phyloP scores from a whole-genome alignment of 35 echinoderm and acorn worm species.

The Apostichopus parvimensis region DNA sequence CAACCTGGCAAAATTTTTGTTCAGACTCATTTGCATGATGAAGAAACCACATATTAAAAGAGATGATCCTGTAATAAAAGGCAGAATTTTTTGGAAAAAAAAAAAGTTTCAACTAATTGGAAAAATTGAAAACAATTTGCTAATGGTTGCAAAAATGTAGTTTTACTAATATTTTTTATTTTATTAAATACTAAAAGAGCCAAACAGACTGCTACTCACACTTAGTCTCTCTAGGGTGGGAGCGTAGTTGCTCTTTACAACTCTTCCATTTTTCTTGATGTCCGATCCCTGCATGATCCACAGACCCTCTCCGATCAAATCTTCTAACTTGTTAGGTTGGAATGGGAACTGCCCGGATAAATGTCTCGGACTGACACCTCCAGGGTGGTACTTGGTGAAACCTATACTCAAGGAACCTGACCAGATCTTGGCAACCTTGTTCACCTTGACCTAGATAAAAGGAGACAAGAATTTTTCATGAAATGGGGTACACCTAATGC shows the following conservation, averaged over 20 bases:
- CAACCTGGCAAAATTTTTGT: no score
- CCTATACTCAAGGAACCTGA: conserved; percentile 92
- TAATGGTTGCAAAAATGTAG: no score
- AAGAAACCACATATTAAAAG: no score
- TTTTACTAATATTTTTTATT: no score
- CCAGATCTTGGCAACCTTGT: conserved; percentile 76
- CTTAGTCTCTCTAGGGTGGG: conserved; percentile 87
- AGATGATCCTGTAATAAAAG: no score
- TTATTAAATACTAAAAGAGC: no score
- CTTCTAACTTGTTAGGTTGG: conserved; percentile 61
- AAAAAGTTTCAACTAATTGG: no score
- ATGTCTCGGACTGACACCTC: conserved; percentile 47
- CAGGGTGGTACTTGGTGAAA: conserved; percentile 83
- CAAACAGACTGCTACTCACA: conserved; percentile 54
- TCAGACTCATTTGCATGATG: no score
- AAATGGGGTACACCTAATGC: not conserved
- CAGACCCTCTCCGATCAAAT: conserved; percentile 44
- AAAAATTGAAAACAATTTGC: no score
- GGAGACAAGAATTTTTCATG: not conserved
- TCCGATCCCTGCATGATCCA: conserved; percentile 96
- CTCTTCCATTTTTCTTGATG: conserved; percentile 78
- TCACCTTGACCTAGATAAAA: conserved; percentile 71
- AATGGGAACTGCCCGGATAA: conserved; percentile 25
- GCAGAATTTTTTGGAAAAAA: no score
- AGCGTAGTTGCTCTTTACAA: conserved; percentile 80